Conservation (phyloP, 2,888 invertebrate genomes). For the Thysanoteuthis rhombus region DNA sequence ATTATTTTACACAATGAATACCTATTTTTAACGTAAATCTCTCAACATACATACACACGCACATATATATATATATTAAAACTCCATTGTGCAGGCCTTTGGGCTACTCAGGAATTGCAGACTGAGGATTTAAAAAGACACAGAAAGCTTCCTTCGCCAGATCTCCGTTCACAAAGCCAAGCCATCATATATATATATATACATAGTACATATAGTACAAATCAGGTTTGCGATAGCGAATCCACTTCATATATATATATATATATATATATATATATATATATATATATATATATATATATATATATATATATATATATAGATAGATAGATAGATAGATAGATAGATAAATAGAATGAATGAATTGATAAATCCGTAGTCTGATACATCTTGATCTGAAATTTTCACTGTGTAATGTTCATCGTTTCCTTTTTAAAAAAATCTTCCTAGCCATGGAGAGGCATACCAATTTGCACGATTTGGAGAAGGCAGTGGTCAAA, state of each 20-base stretch:
- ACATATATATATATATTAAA: not conserved
- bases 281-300: not conserved
- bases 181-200: too few relatives aligned
- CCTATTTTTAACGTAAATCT: not conserved
- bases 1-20: too few relatives aligned
- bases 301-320: not conserved
- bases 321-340: not conserved
- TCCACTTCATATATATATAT: not conserved
- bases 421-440: not conserved
- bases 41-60: not conserved
- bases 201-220: too few relatives aligned
- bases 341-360: not conserved
- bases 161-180: too few relatives aligned
- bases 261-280: not conserved
- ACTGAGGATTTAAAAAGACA: too few relatives aligned
- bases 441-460: not conserved
- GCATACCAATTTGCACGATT: conserved; percentile 29
- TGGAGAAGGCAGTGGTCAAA: conserved; percentile 24
- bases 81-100: too few relatives aligned
- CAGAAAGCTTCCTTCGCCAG: too few relatives aligned
- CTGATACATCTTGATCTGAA: too few relatives aligned
- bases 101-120: too few relatives aligned
- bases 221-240: too few relatives aligned
- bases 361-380: too few relatives aligned
- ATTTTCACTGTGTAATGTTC: too few relatives aligned